These are phyloP conservation scores for Antheraea pernyi DNA, from an alignment of 1,140 invertebrate species.

Conservation along the genomic window DNA sequence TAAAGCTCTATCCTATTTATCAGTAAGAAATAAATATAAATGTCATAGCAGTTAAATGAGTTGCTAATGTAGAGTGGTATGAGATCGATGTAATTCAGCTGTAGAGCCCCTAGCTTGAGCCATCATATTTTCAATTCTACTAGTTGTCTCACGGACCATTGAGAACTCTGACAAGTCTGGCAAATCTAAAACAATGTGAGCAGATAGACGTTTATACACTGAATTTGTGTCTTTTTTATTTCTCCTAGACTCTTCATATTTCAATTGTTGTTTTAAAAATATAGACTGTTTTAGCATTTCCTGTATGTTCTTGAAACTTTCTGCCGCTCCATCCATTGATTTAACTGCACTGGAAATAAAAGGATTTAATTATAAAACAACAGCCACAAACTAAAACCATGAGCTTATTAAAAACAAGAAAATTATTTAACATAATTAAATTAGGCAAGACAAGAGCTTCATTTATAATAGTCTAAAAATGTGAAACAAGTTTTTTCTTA, in stretches of 20 bases:
- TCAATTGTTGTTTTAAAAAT: slow-evolving; percentile 96
- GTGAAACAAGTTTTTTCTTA: too few species aligned
- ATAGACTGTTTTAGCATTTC: slow-evolving; percentile 95
- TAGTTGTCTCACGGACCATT: slow-evolving; percentile 90
- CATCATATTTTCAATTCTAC: slow-evolving; percentile 91
- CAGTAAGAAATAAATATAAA: too few species aligned
- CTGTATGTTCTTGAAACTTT: slow-evolving; percentile 92
- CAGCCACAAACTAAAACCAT: background rate
- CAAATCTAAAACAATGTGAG: slow-evolving; percentile 90
- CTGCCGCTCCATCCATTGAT: slow-evolving; percentile 89
- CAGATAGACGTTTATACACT: slow-evolving; percentile 92
- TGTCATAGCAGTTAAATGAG: too few species aligned
- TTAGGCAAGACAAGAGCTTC: too few species aligned
- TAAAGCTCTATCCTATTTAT: too few species aligned
- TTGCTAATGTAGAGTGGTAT: slow-evolving; percentile 78
- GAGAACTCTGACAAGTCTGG: slow-evolving; percentile 89
- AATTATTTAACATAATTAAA: too few species aligned
- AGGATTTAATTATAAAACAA: background rate
- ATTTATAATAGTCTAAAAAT: too few species aligned
- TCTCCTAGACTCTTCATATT: slow-evolving; percentile 91
- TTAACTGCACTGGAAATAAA: slow-evolving; percentile 88
- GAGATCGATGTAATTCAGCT: slow-evolving; percentile 78
- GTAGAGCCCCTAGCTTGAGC: slow-evolving; percentile 80
- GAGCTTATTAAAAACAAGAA: too few species aligned
- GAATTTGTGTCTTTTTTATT: slow-evolving; percentile 87